Evolutionary conservation across 2,113 vertebrate species (phyloP).

Genomic region (Himantopus leucocephalus): DNA sequence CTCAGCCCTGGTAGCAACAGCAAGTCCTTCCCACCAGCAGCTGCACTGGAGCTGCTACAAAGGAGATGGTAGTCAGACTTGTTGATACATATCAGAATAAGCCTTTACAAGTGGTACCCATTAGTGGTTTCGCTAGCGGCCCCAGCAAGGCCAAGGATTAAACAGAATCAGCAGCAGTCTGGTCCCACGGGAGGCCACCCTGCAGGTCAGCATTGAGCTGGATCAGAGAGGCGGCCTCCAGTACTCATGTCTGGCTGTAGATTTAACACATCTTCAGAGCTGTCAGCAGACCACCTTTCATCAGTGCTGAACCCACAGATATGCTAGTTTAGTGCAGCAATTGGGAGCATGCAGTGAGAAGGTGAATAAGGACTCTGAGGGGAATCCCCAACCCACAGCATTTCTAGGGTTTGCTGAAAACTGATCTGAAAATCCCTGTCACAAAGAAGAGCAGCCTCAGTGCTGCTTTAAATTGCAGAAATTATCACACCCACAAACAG

Average conservation of each 20-base stretch:
- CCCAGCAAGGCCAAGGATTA: neutral
- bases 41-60: neutral
- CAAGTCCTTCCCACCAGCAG: neutral
- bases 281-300: neutral
- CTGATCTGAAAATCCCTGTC: neutral
- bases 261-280: neutral
- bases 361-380: neutral
- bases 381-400: neutral
- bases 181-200: neutral
- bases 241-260: neutral
- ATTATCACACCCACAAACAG: neutral
- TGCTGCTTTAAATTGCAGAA: neutral
- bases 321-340: neutral
- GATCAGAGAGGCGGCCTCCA: neutral
- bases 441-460: neutral
- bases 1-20: neutral
- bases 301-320: neutral
- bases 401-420: neutral
- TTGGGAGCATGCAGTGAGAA: neutral
- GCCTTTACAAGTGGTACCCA: neutral
- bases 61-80: neutral
- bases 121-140: neutral
- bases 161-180: neutral
- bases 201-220: neutral
- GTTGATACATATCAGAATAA: neutral